Evolutionary conservation across 2,888 invertebrate species (phyloP).

Genomic region (Lasioglossum calceatum): DNA sequence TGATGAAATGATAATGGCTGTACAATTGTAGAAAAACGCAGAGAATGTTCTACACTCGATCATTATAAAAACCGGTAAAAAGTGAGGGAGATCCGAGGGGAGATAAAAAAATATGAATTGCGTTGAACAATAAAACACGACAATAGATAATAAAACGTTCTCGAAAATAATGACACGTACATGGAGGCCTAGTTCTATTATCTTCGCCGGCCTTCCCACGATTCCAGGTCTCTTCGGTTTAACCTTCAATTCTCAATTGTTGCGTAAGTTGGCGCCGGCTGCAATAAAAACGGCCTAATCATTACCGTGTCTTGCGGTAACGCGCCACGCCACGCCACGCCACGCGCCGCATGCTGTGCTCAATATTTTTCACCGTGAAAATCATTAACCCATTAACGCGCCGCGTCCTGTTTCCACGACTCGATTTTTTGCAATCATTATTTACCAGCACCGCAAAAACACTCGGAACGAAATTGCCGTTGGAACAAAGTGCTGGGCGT

Average conservation of each 20-base stretch:
- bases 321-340: not conserved
- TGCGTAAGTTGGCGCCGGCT: conserved; percentile 26
- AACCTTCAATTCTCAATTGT: conserved; percentile 27
- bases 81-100: not conserved
- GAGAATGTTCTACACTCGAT: not conserved
- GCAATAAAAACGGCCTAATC: conserved; percentile 21
- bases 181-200: conserved; percentile 4
- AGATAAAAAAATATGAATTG: not conserved
- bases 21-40: not conserved
- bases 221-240: not conserved
- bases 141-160: not conserved
- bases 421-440: not conserved
- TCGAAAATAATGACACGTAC: conserved; percentile 1
- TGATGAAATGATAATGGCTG: not conserved
- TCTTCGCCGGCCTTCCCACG: not conserved
- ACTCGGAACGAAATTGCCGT: not conserved
- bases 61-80: not conserved
- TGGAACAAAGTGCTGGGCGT: not conserved
- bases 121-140: not conserved
- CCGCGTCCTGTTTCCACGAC: not conserved
- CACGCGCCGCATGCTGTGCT: not conserved
- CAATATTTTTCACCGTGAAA: not conserved
- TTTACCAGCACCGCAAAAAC: not conserved
- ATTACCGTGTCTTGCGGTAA: not conserved
- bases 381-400: conserved; percentile 1